Evolutionary conservation across 2,888 invertebrate genomes (phyloP).

Genomic region (Corbicula japonica): DNA sequence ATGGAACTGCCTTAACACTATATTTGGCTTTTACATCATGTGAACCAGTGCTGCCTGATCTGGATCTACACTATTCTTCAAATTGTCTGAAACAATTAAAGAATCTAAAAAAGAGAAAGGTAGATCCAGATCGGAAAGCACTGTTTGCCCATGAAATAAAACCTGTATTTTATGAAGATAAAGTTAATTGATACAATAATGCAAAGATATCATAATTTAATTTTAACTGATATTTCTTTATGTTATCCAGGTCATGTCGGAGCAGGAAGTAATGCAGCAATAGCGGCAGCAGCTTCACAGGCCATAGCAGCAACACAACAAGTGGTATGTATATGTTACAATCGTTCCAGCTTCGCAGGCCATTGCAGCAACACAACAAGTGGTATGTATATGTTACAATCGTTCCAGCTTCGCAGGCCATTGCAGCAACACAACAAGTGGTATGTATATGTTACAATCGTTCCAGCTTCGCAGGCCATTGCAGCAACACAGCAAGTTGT

Average conservation of each 20-base stretch:
- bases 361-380: slow-evolving; percentile 96
- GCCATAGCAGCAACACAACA: slow-evolving; percentile 98
- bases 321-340: slow-evolving; percentile 75
- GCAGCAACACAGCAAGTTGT: slow-evolving; percentile 94
- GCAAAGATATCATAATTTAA: too few relatives aligned
- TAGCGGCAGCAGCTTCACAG: slow-evolving; percentile 95
- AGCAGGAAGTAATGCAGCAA: slow-evolving; percentile 93
- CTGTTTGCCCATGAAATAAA: too few relatives aligned
- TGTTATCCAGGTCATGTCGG: slow-evolving; percentile 90
- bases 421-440: slow-evolving; percentile 95
- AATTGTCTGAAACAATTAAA: too few relatives aligned
- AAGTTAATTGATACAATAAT: too few relatives aligned
- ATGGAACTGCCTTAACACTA: too few relatives aligned
- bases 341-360: slow-evolving; percentile 89
- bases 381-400: slow-evolving; percentile 71
- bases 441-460: slow-evolving; percentile 65
- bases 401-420: slow-evolving; percentile 90
- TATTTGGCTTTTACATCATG: too few relatives aligned
- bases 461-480: slow-evolving; percentile 91
- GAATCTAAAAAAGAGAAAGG: too few relatives aligned
- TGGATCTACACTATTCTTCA: too few relatives aligned
- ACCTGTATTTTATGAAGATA: too few relatives aligned
- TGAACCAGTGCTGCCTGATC: too few relatives aligned
- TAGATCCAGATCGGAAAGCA: too few relatives aligned
- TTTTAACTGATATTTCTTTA: slow-evolving; percentile 1